Evolutionary conservation across 2,888 invertebrate genomes (phyloP).

Genomic region (Hylaea fasciaria): DNA sequence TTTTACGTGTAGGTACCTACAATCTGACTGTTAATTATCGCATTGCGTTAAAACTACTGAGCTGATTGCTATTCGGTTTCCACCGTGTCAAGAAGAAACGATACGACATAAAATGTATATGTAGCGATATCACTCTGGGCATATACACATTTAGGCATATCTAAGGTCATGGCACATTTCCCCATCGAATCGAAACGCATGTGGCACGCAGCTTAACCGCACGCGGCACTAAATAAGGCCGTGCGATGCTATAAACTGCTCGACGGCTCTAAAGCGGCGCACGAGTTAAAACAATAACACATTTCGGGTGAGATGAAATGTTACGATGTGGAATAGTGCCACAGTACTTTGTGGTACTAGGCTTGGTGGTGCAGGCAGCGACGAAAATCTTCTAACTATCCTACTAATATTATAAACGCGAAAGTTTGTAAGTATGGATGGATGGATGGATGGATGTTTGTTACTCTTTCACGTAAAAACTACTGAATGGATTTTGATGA

Average conservation of each 20-base stretch:
- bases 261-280: constrained; percentile 57
- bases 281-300: constrained; percentile 74
- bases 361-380: neutral
- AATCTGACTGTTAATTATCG: no score
- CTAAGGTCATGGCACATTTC: constrained; percentile 26
- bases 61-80: no score
- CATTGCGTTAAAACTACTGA: no score
- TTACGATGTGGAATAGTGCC: constrained; percentile 45
- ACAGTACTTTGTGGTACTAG: neutral
- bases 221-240: constrained; percentile 58
- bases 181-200: constrained; percentile 33
- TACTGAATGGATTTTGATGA: no score
- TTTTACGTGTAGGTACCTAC: no score
- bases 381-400: no score
- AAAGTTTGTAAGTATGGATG: no score
- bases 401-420: no score
- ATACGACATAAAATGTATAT: no score
- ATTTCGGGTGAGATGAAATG: constrained; percentile 62
- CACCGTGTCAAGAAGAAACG: no score
- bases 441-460: no score
- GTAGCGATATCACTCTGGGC: neutral
- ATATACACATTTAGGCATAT: neutral
- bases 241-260: constrained; percentile 47
- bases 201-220: constrained; percentile 31
- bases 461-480: no score